Percentiles rank a stretch among this genome's conserved stretches.
Evolutionary conservation across 1,140 invertebrate genomes (phyloP).

Genomic region (Drosophila rufa): DNA sequence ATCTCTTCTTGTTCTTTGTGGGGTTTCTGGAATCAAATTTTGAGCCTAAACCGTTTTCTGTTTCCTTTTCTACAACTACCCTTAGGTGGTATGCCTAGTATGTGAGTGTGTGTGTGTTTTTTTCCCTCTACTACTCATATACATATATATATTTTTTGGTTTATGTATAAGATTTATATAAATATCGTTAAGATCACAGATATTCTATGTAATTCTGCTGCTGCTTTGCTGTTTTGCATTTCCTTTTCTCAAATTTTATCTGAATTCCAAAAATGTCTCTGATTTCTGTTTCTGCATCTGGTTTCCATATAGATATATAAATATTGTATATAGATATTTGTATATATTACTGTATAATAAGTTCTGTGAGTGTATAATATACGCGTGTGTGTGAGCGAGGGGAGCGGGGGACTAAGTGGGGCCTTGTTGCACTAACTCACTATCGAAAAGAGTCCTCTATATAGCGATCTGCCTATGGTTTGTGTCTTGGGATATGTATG

Average conservation of each 20-base stretch:
- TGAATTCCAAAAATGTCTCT: constrained; percentile 46
- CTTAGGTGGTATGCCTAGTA: constrained; percentile 42
- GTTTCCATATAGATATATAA: constrained; percentile 59
- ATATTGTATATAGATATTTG: constrained; percentile 61
- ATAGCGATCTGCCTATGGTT: constrained; percentile 20
- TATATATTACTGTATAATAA: constrained; percentile 57
- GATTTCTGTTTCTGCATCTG: constrained; percentile 36
- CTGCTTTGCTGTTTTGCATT: constrained; percentile 40
- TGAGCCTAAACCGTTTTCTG: constrained; percentile 22
- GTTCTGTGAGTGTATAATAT: constrained; percentile 51
- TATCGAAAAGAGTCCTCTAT: constrained; percentile 33
- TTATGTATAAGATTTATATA: constrained; percentile 64
- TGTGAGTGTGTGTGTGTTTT: constrained; percentile 27
- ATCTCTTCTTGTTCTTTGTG: background rate
- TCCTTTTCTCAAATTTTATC: constrained; percentile 33
- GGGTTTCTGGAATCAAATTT: constrained; percentile 4
- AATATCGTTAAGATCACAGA: constrained; percentile 85
- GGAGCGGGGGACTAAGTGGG: constrained; percentile 24
- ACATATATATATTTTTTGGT: constrained; percentile 50
- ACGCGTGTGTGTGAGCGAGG: constrained; percentile 22
- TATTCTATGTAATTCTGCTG: constrained; percentile 84
- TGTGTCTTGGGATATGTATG: constrained; percentile 43
- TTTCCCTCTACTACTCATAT: constrained; percentile 56
- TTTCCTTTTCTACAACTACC: constrained; percentile 34
- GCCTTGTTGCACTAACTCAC: constrained; percentile 31